Percentiles rank a stretch among this genome's conserved stretches.
Evolutionary conservation across 2,797 vertebrate species (phyloP).

Genomic region (Scleropages formosus): DNA sequence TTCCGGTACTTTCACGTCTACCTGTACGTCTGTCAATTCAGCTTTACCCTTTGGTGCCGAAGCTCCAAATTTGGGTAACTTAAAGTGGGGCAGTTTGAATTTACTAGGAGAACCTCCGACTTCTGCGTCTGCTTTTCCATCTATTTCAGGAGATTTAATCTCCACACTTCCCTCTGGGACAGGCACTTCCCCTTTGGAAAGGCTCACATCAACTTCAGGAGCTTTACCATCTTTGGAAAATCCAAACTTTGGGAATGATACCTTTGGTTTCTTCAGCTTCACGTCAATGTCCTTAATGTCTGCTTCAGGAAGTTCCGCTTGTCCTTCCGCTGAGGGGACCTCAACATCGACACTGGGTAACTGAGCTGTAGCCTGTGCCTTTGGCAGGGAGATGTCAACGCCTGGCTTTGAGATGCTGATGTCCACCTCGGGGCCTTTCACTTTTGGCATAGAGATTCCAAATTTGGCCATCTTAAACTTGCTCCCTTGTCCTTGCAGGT

Average conservation of each 20-base stretch:
- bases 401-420: slow-evolving; percentile 7
- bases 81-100: too few relatives aligned
- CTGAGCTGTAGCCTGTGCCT: background rate
- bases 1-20: too few relatives aligned
- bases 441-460: slow-evolving; percentile 40
- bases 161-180: too few relatives aligned
- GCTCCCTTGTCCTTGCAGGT: slow-evolving; percentile 20
- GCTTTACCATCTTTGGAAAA: slow-evolving; percentile 27
- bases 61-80: slow-evolving; percentile 59
- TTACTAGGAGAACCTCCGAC: too few relatives aligned
- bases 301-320: background rate
- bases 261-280: slow-evolving; percentile 36
- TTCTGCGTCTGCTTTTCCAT: too few relatives aligned
- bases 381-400: slow-evolving; percentile 11
- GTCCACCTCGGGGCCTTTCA: background rate
- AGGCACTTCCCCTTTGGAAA: slow-evolving; percentile 22
- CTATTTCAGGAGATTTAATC: too few relatives aligned
- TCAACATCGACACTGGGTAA: slow-evolving; percentile 5
- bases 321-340: slow-evolving; percentile 12
- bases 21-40: too few relatives aligned
- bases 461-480: slow-evolving; percentile 50
- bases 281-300: slow-evolving; percentile 11
- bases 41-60: slow-evolving; percentile 34
- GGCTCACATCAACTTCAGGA: background rate
- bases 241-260: slow-evolving; percentile 38